These are phyloP conservation scores for Reinhardtius hippoglossoides DNA, from an alignment of 2,113 vertebrate species.

Conservation along the genomic window DNA sequence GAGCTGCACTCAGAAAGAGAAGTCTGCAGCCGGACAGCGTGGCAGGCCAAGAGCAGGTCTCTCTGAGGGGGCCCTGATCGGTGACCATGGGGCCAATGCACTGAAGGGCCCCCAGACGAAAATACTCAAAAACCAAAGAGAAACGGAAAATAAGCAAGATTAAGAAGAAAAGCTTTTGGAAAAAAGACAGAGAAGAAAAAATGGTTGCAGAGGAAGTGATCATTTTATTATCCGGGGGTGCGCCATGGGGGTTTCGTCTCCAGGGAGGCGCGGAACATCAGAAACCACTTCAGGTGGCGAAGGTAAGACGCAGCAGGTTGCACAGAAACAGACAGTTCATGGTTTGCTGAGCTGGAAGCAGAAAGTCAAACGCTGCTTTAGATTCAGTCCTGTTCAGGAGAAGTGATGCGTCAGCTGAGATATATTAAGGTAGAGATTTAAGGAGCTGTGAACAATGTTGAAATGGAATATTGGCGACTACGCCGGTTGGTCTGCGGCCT, in stretches of 20 bases:
- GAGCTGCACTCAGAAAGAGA: conserved; percentile 65
- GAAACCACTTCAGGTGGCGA: conserved; percentile 95
- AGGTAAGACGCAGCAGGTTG: conserved; percentile 85
- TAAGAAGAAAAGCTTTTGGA: conserved; percentile 21
- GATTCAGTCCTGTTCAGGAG: neutral
- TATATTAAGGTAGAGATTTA: conserved; percentile 29
- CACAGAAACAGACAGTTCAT: conserved; percentile 9
- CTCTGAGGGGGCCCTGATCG: conserved; percentile 67
- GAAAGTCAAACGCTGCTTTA: conserved; percentile 7
- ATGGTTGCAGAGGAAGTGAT: conserved; percentile 92
- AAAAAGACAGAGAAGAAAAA: conserved; percentile 58
- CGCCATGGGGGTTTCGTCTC: conserved; percentile 98
- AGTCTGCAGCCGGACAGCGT: conserved; percentile 57
- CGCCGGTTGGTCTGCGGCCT: conserved; percentile 44
- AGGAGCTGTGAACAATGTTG: conserved; percentile 41
- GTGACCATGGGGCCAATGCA: conserved; percentile 74
- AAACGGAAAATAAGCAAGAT: conserved; percentile 35
- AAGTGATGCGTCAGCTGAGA: conserved; percentile 36
- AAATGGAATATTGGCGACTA: conserved; percentile 47
- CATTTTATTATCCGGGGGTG: conserved; percentile 92
- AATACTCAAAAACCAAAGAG: conserved; percentile 26
- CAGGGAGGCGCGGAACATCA: conserved; percentile 94
- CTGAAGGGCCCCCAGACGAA: conserved; percentile 66
- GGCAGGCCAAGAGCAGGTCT: conserved; percentile 64
- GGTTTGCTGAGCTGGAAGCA: conserved; percentile 10